Evolutionary conservation across 2,113 vertebrate species (phyloP), one percentile per base, ranked within the genome.

Genomic region (Lophochroa leadbeateri): DNA sequence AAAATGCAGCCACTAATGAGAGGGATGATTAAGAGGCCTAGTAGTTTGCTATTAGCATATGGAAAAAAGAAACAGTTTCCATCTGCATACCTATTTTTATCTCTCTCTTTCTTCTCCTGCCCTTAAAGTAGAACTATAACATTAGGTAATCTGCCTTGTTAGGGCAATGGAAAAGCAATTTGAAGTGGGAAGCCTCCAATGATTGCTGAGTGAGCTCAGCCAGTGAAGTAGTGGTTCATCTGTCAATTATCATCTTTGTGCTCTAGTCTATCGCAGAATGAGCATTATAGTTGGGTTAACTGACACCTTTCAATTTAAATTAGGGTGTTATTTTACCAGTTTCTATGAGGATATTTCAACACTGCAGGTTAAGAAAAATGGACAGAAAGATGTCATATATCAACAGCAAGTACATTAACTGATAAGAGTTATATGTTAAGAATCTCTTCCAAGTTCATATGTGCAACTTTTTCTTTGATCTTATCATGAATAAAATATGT

Each of bases 71-170:
- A 96, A 79, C 43, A 28, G 15, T 88, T 94, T 90, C 89, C 70
- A 79, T 86, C 69, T 94, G 83, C 91, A 90, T 92, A 82, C n/a
- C 83, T 96, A 96, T 96, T 94, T 97, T 90, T 94, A 92, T 96
- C 74, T 70, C 39, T 57, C 65, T 64, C 43, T 94, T 87, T 87
- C 81, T 92, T 82, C 55, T 93, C 28, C 55, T 74, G 85, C 50
- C 75, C 71, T 94, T 88, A 96, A 75, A 94, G 79, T 15, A 88
- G 25, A 89, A 90, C 60, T 77, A 33, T 82, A 65, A 5, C 37
- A 13, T 85, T 82, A 60, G 71, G 46, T 77, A 80, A 57, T 85
- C 43, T 91, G 77, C 47, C 83, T 92, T 65, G 41, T 52, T 79
- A 82, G 33, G 58, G 78, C 61, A 53, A 10, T 85, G 67, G 58